Percentiles rank a stretch among this genome's conserved stretches.
Evolutionary conservation across 1,140 invertebrate species (phyloP).

Genomic region (Drosophila serrata): DNA sequence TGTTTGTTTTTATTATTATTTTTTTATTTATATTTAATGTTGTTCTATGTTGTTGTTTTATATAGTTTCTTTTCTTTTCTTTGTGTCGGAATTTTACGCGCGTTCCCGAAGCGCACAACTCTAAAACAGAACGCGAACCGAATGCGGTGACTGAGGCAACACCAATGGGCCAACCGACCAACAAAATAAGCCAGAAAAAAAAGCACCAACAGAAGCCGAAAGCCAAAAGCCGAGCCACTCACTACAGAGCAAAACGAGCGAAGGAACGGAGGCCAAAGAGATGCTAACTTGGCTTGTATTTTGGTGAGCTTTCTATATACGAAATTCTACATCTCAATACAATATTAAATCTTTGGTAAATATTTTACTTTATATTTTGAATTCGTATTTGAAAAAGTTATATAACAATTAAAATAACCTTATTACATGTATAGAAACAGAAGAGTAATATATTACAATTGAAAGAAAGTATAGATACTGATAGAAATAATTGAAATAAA

Average conservation of each 20-base stretch:
- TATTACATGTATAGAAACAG: no score
- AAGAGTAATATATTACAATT: no score
- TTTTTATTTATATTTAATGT: conserved; percentile 23
- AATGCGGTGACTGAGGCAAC: conserved; percentile 59
- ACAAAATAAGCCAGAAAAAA: conserved; percentile 41
- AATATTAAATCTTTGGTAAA: not conserved
- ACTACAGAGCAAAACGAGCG: conserved; percentile 2
- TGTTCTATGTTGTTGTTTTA: conserved; percentile 3
- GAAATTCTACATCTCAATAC: not conserved
- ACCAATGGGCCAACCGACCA: conserved; percentile 49
- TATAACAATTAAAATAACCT: no score
- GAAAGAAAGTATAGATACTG: no score
- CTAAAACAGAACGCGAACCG: conserved; percentile 49
- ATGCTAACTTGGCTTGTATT: conserved; percentile 2
- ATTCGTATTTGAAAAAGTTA: no score
- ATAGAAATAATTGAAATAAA: no score
- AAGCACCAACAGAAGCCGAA: conserved; percentile 32
- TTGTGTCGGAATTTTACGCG: conserved; percentile 41
- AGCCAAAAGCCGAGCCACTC: conserved; percentile 32
- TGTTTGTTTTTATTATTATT: conserved; percentile 32
- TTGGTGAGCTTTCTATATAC: not conserved
- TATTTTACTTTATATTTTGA: no score
- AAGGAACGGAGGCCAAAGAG: conserved; percentile 1
- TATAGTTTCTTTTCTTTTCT: conserved; percentile 5
- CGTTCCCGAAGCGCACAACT: conserved; percentile 30